Conservation (phyloP, 1,140 invertebrate species). For the Zaprionus ornatus region DNA sequence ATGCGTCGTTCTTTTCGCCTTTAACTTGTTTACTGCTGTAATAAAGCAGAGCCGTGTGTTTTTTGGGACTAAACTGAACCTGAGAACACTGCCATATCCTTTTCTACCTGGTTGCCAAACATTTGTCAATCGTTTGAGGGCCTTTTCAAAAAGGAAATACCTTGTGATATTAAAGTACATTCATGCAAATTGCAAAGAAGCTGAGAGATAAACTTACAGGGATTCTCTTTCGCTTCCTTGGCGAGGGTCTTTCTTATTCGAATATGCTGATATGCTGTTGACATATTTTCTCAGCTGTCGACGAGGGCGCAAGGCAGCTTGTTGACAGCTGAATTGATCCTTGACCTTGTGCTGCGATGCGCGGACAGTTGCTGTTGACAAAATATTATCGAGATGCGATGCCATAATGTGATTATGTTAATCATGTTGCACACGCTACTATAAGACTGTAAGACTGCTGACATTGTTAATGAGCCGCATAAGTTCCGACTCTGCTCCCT, state of each 20-base stretch:
- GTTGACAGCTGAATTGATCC: conserved; percentile 20
- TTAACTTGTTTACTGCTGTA: background rate
- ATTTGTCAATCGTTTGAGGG: background rate
- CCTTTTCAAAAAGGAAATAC: background rate
- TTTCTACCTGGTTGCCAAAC: background rate
- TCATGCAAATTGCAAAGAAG: background rate
- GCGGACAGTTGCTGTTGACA: background rate
- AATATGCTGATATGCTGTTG: background rate
- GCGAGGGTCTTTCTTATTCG: background rate
- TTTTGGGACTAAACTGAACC: background rate
- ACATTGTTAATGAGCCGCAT: conserved; percentile 11
- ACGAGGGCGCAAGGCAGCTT: background rate
- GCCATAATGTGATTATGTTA: conserved; percentile 44
- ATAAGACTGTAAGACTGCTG: background rate
- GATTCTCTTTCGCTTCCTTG: background rate
- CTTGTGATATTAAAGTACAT: background rate
- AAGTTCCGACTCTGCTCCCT: too few species aligned
- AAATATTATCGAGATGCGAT: conserved; percentile 29
- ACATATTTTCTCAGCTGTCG: conserved; percentile 4
- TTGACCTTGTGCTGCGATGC: conserved; percentile 14
- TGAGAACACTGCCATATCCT: background rate
- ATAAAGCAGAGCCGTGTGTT: background rate
- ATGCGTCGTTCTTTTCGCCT: background rate
- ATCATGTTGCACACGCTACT: conserved; percentile 10
- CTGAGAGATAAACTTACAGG: background rate